Evolutionary conservation across 2,113 vertebrate species (phyloP).

Genomic region (Condylura cristata): DNA sequence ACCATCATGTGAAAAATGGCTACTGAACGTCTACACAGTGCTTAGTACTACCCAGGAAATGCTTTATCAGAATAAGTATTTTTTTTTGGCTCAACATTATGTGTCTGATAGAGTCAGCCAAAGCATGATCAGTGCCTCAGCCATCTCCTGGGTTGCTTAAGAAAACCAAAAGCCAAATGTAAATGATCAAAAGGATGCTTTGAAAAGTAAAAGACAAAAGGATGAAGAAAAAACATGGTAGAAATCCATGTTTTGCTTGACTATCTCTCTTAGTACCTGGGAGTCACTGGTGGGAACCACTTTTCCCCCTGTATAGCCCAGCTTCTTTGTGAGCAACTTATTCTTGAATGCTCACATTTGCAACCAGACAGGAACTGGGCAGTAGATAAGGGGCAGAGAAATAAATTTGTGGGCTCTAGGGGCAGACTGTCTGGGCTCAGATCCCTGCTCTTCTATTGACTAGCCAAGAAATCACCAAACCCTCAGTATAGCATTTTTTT

Average conservation of each 20-base stretch:
- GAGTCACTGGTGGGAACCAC: background rate
- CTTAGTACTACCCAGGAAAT: background rate
- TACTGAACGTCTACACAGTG: background rate
- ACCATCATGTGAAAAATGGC: background rate
- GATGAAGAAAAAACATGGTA: background rate
- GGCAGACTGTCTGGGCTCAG: background rate
- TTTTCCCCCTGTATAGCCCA: background rate
- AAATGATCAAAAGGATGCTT: background rate
- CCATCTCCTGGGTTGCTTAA: background rate
- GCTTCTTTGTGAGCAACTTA: background rate
- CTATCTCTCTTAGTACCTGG: background rate
- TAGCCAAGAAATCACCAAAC: background rate
- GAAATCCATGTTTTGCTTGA: background rate
- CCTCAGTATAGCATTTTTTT: background rate
- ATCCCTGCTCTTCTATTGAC: background rate
- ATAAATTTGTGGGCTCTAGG: background rate
- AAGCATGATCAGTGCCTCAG: slow-evolving; percentile 13
- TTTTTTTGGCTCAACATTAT: slow-evolving; percentile 36
- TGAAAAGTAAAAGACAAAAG: slow-evolving; percentile 9
- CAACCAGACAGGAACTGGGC: background rate
- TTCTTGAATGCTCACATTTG: background rate
- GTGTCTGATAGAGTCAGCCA: slow-evolving; percentile 18
- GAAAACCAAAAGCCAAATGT: slow-evolving; percentile 27
- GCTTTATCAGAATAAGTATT: slow-evolving; percentile 5
- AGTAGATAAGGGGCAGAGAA: background rate